Evolutionary conservation across 2,113 vertebrate genomes (phyloP).

Genomic region (Riparia riparia): DNA sequence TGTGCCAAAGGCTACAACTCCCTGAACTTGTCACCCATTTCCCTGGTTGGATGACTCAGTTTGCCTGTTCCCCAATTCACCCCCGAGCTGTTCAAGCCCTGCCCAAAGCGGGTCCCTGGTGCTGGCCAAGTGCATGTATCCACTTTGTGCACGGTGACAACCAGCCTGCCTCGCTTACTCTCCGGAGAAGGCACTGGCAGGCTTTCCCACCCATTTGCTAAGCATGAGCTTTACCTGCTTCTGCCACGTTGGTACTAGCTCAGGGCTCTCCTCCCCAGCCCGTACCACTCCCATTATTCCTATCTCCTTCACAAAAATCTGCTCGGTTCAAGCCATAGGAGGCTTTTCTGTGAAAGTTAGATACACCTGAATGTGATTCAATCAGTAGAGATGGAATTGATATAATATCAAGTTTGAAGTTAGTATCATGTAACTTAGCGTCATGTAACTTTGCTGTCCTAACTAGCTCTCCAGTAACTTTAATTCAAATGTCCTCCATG

Average conservation of each 20-base stretch:
- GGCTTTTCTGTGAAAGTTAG: neutral
- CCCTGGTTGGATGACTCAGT: neutral
- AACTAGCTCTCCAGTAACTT: neutral
- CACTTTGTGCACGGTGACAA: fast-evolving
- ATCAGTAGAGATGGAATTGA: neutral
- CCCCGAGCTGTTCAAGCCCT: fast-evolving
- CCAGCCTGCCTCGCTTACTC: neutral
- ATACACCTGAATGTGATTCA: neutral
- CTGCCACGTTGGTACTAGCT: neutral
- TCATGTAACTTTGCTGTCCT: neutral
- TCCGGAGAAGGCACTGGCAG: neutral
- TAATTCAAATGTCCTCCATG: neutral
- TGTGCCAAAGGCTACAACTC: neutral
- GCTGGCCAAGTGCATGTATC: fast-evolving
- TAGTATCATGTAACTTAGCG: neutral
- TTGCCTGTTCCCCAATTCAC: neutral
- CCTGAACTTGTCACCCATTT: neutral
- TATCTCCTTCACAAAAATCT: neutral
- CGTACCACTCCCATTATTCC: neutral
- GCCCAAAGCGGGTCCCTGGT: fast-evolving
- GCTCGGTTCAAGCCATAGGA: fast-evolving
- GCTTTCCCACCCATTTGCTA: neutral
- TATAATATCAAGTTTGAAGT: neutral
- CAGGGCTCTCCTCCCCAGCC: neutral
- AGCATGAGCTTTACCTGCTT: fast-evolving